Percentiles rank a stretch among this genome's conserved stretches.
Conservation (phyloP, 2,888 invertebrate species). For the Halictus ligatus region DNA sequence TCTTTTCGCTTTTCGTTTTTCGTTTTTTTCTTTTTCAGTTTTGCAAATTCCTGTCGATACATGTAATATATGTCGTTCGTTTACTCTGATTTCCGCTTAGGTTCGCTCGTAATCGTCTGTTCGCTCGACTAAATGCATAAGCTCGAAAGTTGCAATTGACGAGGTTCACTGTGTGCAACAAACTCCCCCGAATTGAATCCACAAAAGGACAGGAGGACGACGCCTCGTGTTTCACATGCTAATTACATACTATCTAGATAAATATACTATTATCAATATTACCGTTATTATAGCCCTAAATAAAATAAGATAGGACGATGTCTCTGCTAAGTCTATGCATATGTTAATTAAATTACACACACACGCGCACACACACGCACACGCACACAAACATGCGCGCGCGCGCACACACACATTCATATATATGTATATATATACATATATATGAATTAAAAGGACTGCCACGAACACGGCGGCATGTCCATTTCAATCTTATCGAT, state of each 20-base stretch:
- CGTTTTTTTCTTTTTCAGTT: background rate
- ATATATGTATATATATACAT: slow-evolving; percentile 24
- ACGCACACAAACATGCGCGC: background rate
- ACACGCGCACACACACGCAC: background rate
- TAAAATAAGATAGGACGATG: slow-evolving; percentile 57
- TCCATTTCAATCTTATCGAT: slow-evolving; percentile 58
- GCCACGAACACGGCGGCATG: slow-evolving; percentile 40
- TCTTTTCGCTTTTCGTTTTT: background rate
- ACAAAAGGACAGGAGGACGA: slow-evolving; percentile 54
- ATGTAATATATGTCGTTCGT: slow-evolving; percentile 7
- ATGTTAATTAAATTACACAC: slow-evolving; percentile 31
- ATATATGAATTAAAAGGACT: slow-evolving; percentile 50
- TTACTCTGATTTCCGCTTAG: slow-evolving; percentile 30
- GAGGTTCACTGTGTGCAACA: slow-evolving; percentile 67
- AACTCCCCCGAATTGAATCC: slow-evolving; percentile 83
- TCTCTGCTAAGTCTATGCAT: slow-evolving; percentile 55
- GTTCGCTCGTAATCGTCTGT: slow-evolving; percentile 29
- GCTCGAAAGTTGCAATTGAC: slow-evolving; percentile 71
- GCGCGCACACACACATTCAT: background rate
- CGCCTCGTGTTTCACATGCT: slow-evolving; percentile 67
- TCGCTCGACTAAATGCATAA: slow-evolving; percentile 67
- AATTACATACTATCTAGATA: slow-evolving; percentile 54
- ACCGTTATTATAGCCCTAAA: slow-evolving; percentile 43
- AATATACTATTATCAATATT: slow-evolving; percentile 51
- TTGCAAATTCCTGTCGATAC: slow-evolving; percentile 6